phyloP scores from a whole-genome alignment of 2,888 invertebrate species.

The Merodon equestris region DNA sequence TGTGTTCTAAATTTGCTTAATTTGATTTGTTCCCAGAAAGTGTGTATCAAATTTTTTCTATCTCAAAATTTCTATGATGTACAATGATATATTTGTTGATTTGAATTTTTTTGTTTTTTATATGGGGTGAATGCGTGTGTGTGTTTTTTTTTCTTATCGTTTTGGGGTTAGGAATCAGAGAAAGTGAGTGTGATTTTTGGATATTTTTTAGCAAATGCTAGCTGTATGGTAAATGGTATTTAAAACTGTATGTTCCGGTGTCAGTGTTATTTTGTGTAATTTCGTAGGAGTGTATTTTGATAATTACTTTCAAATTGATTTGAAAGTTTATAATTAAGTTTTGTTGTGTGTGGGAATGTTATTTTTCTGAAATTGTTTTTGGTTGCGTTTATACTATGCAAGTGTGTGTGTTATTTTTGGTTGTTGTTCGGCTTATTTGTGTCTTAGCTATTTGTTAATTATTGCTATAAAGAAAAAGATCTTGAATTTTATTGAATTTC shows the following conservation, averaged over 20 bases:
- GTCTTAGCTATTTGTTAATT: conserved; percentile 19
- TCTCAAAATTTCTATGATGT: no score
- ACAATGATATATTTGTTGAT: conserved; percentile 12
- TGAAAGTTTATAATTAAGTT: conserved; percentile 43
- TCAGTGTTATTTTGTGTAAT: conserved; percentile 77
- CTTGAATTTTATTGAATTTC: conserved; percentile 21
- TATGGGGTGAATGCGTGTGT: conserved; percentile 21
- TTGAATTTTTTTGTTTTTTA: conserved; percentile 13
- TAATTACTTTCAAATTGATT: conserved; percentile 61
- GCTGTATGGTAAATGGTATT: conserved; percentile 79
- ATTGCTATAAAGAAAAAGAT: conserved; percentile 6
- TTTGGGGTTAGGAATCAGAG: conserved; percentile 26
- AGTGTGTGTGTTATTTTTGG: no score
- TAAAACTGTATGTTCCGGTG: conserved; percentile 79
- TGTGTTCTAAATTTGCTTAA: conserved; percentile 31
- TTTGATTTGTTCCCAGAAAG: conserved; percentile 47
- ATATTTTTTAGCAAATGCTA: conserved; percentile 74
- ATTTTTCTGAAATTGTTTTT: conserved; percentile 15
- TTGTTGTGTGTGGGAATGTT: conserved; percentile 32
- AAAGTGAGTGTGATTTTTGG: conserved; percentile 60
- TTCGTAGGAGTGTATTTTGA: conserved; percentile 75
- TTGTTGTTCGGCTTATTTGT: conserved; percentile 6
- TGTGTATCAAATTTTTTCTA: no score
- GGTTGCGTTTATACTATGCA: no score
- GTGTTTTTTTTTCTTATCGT: conserved; percentile 49